Evolutionary conservation across 35 echinoderm and acorn worm genomes (phyloP), one percentile per base, ranked within the genome.

Genomic region (Ophioderma brevispina): DNA sequence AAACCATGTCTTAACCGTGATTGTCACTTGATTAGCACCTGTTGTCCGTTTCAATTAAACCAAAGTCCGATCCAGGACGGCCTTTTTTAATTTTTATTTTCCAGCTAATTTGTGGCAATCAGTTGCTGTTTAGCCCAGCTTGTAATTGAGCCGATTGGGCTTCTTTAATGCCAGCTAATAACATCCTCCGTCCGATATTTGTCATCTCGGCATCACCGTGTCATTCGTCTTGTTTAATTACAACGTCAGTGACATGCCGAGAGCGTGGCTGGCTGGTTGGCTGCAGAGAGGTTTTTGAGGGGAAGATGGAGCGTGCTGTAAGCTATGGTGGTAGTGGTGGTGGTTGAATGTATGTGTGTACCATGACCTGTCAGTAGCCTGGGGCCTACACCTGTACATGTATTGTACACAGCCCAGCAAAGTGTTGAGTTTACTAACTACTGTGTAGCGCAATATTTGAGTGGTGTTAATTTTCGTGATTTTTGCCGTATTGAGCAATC

Each of bases 181-280:
- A 70, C 59, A 70, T 70, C 59, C 59, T 70, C 59, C 5, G 59
- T 70, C 59, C 59, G 59, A 70, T 70, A 70, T 70, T 70, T 30
- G 59, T 70, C 59, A 70, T 70, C 59, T 70, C 59, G 1, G 59
- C 59, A 70, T 70, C 59, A 70, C 10, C 59, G 3, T 30, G 10
- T 70, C 59, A 70, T 70, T 70, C 59, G 23, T 70, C 59, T 70
- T 70, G 59, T 25, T 70, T 70, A 70, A 70, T 70, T 70, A 70
- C 59, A 70, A 70, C 23, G 59, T 70, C 59, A 70, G 59, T 70
- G 59, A 70, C 59, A 70, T 25, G 17, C 59, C 59, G n/a, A 8
- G n/a, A 70, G 59, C 59, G 41, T 46, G 4, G 41, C 41, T 46
- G 4, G 41, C 41, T 46, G 41, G 5, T 46, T 17, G 41, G 41